These are phyloP conservation scores for Limnephilus rhombicus DNA, from an alignment of 2,888 invertebrate species.

Conservation along the genomic window DNA sequence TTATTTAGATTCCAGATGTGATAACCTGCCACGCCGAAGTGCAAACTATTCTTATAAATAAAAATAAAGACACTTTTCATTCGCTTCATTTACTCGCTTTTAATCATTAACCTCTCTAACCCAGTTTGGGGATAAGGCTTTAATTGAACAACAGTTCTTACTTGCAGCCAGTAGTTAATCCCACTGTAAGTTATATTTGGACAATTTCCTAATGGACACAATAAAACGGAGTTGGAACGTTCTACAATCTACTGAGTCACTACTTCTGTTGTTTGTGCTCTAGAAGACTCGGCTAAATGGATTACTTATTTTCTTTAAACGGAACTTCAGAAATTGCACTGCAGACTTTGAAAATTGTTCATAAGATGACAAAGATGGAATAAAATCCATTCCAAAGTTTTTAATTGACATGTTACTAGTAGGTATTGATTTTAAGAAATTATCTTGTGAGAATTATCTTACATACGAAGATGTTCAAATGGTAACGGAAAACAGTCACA, in stretches of 20 bases:
- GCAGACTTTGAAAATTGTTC: too few relatives aligned
- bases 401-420: too few relatives aligned
- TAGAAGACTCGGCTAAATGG: neutral
- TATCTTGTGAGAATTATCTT: too few relatives aligned
- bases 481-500: too few relatives aligned
- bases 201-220: constrained; percentile 1
- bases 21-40: too few relatives aligned
- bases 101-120: neutral
- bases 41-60: too few relatives aligned
- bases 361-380: too few relatives aligned
- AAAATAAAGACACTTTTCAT: too few relatives aligned
- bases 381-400: too few relatives aligned
- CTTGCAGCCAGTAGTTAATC: neutral
- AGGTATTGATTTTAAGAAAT: too few relatives aligned
- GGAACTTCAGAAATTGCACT: neutral
- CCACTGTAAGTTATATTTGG: neutral
- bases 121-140: neutral
- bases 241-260: neutral
- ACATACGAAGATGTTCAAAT: too few relatives aligned
- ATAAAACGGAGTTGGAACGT: neutral
- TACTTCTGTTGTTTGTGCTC: neutral
- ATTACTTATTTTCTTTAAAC: neutral
- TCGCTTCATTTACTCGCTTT: neutral
- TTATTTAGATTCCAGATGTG: too few relatives aligned
- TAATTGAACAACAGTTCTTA: constrained; percentile 1